phyloP scores from a whole-genome alignment of 2,888 invertebrate genomes.

The Drosophila koepferae region DNA sequence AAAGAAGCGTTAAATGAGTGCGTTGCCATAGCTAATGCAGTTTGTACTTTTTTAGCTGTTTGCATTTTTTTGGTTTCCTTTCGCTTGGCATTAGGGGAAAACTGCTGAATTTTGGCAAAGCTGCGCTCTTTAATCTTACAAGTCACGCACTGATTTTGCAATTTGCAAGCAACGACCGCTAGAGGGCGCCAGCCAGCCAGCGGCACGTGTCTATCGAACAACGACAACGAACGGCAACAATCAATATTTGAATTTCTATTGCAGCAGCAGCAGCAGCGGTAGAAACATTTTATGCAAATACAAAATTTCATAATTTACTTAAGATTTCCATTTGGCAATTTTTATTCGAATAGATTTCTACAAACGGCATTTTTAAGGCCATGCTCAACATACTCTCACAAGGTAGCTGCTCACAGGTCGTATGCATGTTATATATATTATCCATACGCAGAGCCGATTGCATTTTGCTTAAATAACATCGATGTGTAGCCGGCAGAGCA shows the following conservation, averaged over 20 bases:
- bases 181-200: slow-evolving; percentile 59
- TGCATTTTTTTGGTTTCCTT: slow-evolving; percentile 12
- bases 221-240: slow-evolving; percentile 15
- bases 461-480: slow-evolving; percentile 8
- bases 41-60: slow-evolving; percentile 27
- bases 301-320: slow-evolving; percentile 34
- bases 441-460: slow-evolving; percentile 11
- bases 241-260: slow-evolving; percentile 51
- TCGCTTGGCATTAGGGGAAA: slow-evolving; percentile 35
- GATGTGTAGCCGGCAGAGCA: background rate
- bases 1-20: slow-evolving; percentile 43
- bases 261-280: background rate
- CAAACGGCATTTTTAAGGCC: slow-evolving; percentile 24
- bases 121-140: slow-evolving; percentile 47
- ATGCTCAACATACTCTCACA: background rate
- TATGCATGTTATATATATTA: slow-evolving; percentile 47
- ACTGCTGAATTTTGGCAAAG: slow-evolving; percentile 9
- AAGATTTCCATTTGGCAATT: slow-evolving; percentile 25
- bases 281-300: slow-evolving; percentile 19
- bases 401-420: slow-evolving; percentile 22
- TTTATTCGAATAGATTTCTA: slow-evolving; percentile 22
- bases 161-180: slow-evolving; percentile 70
- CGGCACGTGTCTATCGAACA: slow-evolving; percentile 31
- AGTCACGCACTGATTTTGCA: slow-evolving; percentile 77
- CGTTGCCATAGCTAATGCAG: slow-evolving; percentile 59